These are phyloP conservation scores for Eulithis testata DNA, from an alignment of 2,888 invertebrate species.

Conservation along the genomic window DNA sequence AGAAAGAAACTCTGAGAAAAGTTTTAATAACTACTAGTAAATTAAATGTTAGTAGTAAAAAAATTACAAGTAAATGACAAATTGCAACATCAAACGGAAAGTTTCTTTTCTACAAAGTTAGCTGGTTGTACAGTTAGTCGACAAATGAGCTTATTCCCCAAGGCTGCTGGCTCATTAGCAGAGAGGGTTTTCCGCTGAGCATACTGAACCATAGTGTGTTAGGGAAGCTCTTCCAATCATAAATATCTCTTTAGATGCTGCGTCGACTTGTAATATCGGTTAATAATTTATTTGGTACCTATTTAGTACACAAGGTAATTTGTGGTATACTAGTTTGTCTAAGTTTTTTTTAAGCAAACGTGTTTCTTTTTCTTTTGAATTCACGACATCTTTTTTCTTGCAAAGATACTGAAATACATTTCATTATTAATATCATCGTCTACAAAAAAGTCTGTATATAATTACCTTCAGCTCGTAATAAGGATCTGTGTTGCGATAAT, in stretches of 20 bases:
- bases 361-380: too few relatives aligned
- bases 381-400: too few relatives aligned
- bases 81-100: constrained; percentile 44
- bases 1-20: neutral
- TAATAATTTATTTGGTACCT: too few relatives aligned
- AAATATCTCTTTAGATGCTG: constrained; percentile 4
- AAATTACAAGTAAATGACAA: constrained; percentile 70
- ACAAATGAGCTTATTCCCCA: constrained; percentile 74
- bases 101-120: constrained; percentile 29
- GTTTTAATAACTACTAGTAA: constrained; percentile 31
- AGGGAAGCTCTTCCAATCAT: constrained; percentile 44
- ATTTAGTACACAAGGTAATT: too few relatives aligned
- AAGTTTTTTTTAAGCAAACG: too few relatives aligned
- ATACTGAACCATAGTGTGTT: constrained; percentile 47
- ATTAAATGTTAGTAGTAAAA: constrained; percentile 57
- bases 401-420: too few relatives aligned
- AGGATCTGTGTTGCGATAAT: too few relatives aligned
- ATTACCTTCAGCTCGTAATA: too few relatives aligned
- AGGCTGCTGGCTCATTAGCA: constrained; percentile 71
- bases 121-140: constrained; percentile 62
- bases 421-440: too few relatives aligned
- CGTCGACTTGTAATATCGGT: neutral
- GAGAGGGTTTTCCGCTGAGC: constrained; percentile 55
- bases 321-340: too few relatives aligned
- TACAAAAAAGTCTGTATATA: too few relatives aligned